Percentiles rank a stretch among this genome's conserved stretches.
Conservation (phyloP, 2,888 invertebrate genomes). For the Tetheella fluctuosa region DNA sequence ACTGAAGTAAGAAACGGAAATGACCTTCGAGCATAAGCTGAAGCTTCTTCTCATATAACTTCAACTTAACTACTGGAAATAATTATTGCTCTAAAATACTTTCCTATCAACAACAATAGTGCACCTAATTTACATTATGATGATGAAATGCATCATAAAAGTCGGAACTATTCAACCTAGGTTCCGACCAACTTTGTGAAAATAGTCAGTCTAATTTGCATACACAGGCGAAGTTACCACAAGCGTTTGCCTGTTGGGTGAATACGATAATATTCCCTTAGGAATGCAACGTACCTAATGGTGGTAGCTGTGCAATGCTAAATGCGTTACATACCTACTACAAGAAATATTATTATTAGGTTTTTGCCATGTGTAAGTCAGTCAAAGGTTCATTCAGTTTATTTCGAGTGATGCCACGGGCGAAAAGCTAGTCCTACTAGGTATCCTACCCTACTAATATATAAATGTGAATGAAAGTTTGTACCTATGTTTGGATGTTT, state of each 20-base stretch:
- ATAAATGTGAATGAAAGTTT: too few relatives aligned
- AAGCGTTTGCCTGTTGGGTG: constrained; percentile 14
- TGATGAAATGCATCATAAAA: neutral
- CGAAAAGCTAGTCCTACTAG: too few relatives aligned
- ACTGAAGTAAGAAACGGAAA: too few relatives aligned
- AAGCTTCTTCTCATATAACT: too few relatives aligned
- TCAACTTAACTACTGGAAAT: too few relatives aligned
- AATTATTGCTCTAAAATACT: too few relatives aligned
- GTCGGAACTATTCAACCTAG: constrained; percentile 15
- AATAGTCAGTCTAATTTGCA: constrained; percentile 20
- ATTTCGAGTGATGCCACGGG: too few relatives aligned
- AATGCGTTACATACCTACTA: neutral
- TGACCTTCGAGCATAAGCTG: too few relatives aligned
- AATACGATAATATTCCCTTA: constrained; percentile 13
- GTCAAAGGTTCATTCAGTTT: too few relatives aligned
- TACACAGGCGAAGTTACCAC: constrained; percentile 19
- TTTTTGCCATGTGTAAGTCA: neutral
- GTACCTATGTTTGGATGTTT: too few relatives aligned
- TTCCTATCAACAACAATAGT: too few relatives aligned
- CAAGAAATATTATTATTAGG: neutral
- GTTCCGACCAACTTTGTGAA: constrained; percentile 21
- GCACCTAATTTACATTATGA: neutral
- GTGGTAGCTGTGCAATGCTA: neutral
- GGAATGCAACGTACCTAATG: constrained; percentile 10
- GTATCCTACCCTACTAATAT: too few relatives aligned